phyloP scores from a whole-genome alignment of 2,797 vertebrate genomes.

The Catamblyrhynchus diadema region DNA sequence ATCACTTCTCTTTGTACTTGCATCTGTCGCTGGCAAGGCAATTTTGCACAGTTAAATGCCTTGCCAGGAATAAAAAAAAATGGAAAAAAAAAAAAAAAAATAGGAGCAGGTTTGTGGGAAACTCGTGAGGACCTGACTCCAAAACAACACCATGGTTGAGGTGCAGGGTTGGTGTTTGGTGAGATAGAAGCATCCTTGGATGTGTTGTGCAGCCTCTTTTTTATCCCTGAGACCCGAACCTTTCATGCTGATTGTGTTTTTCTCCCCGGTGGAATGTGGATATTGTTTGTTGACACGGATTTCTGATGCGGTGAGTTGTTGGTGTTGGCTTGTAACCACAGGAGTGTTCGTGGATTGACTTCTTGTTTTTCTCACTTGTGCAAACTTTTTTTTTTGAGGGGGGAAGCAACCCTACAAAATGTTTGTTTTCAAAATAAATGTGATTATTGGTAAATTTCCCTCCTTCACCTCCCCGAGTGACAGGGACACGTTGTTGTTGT shows the following conservation, averaged over 20 bases:
- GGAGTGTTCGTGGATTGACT: neutral
- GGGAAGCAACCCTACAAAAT: neutral
- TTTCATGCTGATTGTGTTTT: neutral
- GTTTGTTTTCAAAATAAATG: neutral
- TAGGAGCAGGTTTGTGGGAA: neutral
- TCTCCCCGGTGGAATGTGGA: neutral
- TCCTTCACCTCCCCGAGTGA: neutral
- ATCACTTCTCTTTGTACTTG: neutral
- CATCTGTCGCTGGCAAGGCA: neutral
- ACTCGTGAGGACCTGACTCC: neutral
- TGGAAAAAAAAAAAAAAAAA: neutral
- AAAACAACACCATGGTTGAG: accelerated
- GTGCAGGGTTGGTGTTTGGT: neutral
- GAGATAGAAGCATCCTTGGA: neutral
- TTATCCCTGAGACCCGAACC: neutral
- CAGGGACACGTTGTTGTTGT: accelerated
- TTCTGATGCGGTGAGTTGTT: neutral
- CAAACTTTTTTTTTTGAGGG: neutral
- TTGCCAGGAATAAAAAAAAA: neutral
- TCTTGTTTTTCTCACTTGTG: neutral
- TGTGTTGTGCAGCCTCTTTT: neutral
- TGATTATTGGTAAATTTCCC: neutral
- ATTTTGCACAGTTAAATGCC: neutral
- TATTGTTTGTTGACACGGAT: constrained; percentile 9
- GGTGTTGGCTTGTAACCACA: neutral